Base-by-base conservation (phyloP, 2,888 invertebrate species). In the Nezara viridula region DNA sequence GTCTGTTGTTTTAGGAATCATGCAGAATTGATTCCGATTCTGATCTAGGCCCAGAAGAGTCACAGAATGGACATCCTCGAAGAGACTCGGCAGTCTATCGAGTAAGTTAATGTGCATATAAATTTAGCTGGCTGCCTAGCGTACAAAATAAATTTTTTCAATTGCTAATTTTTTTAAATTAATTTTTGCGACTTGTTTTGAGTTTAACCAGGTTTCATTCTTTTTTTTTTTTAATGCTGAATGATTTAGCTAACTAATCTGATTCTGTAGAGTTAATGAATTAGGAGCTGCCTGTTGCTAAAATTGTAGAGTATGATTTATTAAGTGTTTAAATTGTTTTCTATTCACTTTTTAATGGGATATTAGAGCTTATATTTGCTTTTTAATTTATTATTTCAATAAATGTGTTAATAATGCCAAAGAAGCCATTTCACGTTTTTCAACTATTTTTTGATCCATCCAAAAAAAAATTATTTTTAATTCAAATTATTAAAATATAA, bases 11-110 rank as follows among this genome's bases (percentile, higher is more conserved):
- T 90, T 92, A 96, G 96, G 96, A 96, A 91, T 94, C 95, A 90
- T 94, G 95, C 91, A 95, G 95, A 92, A 94, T 95, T 86, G 98
- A 98, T 93, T 97, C 97, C 7, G 98, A 98, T 93, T 97, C 97
- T n/a, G 98, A 98, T 93, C 94, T 98, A 91, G 97, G 97, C 93
- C 95, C 97, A 92, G 96, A 96, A 92, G 97, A 97, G 77, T 90
- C 90, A 50, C 87, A 89, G 47, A 89, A 88, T 52, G 90, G 89
- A 37, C 73, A 52, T 9, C 88, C 88, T 50, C 24, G 89, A 37
- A 85, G 89, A 16, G 81, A 81, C 44, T 81, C 81, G 6, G 21
- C 81, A 81, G 44, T 47, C 24, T 47, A 81, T 81, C 90, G 90
- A 89, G 90, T 90, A 88, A 91, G 89, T 73, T 85, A 7, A 37